A percentile compares a stretch with the other conserved stretches of the same genome.
phyloP scores from a whole-genome alignment of 2,888 invertebrate species.

The Branchinecta sandiegonensis region DNA sequence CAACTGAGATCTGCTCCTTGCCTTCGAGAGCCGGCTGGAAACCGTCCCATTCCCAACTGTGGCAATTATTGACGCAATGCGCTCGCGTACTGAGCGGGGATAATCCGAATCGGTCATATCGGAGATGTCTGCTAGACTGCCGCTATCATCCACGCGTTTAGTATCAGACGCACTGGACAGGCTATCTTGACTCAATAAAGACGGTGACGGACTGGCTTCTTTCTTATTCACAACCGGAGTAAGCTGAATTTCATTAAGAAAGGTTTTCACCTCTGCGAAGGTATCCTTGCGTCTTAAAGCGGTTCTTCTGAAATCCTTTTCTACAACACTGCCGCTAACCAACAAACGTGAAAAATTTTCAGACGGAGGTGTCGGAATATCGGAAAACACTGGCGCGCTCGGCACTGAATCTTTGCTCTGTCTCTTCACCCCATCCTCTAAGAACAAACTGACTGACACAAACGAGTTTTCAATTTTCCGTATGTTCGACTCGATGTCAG shows the following conservation, averaged over 20 bases:
- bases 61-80: slow-evolving; percentile 20
- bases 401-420: neutral
- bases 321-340: neutral
- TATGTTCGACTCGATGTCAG: slow-evolving; percentile 22
- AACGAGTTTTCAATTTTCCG: slow-evolving; percentile 20
- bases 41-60: slow-evolving; percentile 22
- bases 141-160: slow-evolving; percentile 15
- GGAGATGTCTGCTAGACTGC: neutral
- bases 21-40: neutral
- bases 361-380: neutral
- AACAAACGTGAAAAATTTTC: neutral
- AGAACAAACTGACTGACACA: slow-evolving; percentile 19
- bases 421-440: neutral
- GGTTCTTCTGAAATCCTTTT: neutral
- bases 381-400: neutral
- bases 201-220: slow-evolving; percentile 22
- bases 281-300: neutral
- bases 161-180: slow-evolving; percentile 8
- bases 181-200: slow-evolving; percentile 14
- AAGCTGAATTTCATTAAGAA: neutral
- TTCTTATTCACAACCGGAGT: neutral
- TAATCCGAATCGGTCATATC: slow-evolving; percentile 18
- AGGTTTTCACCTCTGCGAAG: neutral
- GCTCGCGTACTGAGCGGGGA: slow-evolving; percentile 18
- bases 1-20: slow-evolving; percentile 13